phyloP scores from a whole-genome alignment of 2,888 invertebrate genomes.

The Caenorhabditis sp. region DNA sequence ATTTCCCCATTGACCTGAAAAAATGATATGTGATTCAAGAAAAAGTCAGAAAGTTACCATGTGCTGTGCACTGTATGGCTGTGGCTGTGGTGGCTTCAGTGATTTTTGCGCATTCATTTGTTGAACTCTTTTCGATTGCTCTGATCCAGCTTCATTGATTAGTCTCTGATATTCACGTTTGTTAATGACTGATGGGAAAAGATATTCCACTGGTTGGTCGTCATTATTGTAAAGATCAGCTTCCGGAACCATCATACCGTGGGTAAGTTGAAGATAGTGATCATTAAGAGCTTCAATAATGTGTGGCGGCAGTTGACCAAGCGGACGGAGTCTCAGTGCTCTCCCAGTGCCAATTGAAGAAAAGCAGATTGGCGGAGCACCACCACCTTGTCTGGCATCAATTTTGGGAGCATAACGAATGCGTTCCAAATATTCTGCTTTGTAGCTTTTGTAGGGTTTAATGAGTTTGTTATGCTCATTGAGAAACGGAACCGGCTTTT shows the following conservation, averaged over 20 bases:
- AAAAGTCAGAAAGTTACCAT: conserved; percentile 11
- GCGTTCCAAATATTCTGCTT: conserved; percentile 17
- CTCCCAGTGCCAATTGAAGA: conserved; percentile 21
- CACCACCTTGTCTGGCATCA: background rate
- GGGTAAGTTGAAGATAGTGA: conserved; percentile 26
- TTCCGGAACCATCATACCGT: conserved; percentile 31
- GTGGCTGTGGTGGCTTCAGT: conserved; percentile 6
- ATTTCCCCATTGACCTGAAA: conserved; percentile 43
- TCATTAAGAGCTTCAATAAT: conserved; percentile 35
- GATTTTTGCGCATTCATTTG: too few relatives aligned
- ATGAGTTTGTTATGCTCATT: background rate
- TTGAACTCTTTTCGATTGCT: conserved; percentile 11
- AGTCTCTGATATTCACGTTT: conserved; percentile 20
- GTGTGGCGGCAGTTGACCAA: conserved; percentile 39
- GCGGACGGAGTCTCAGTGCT: conserved; percentile 16
- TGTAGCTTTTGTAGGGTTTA: background rate
- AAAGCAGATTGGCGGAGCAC: conserved; percentile 27
- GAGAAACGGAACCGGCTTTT: background rate
- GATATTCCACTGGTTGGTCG: conserved; percentile 23
- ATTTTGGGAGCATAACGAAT: conserved; percentile 16
- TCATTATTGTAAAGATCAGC: conserved; percentile 44
- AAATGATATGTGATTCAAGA: too few relatives aligned
- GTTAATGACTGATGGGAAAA: conserved; percentile 20
- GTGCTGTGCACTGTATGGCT: conserved; percentile 22
- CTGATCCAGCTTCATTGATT: conserved; percentile 12